Base-by-base conservation (phyloP, 2,113 vertebrate species). In the Serilophus lunatus region DNA sequence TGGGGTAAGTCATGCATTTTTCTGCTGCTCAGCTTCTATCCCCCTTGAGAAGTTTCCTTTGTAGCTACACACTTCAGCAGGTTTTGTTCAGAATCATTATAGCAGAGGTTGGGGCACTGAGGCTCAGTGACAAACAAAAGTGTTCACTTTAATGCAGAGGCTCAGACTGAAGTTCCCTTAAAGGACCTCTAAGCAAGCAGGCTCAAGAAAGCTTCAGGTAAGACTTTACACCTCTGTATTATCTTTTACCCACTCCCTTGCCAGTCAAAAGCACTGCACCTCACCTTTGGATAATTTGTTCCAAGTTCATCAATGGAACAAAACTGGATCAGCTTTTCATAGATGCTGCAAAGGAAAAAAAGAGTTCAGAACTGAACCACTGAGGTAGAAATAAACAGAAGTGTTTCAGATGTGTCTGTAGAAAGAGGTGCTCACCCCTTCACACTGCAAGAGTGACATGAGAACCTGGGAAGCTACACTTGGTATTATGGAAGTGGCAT, bases 251-350 rank as follows among this genome's bases (percentile, higher is more conserved):
- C n/a, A 14, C 26, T 63, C 29, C 38, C 33, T 47, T 57, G 9
- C 42, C 59, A 92, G 42, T 2, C 19, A 29, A 6, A 79, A 72
- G 26, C 11, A 49, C 17, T 24, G 18, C 31, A 42, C n/a, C 95
- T 97, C 78, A 99, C 98, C 98, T 99, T 99, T 18, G 99, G 99
- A 87, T 99, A 99, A 97, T 99, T 99, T 4, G 99, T 99, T 91
- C 99, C 99, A 0, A 99, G 98, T 89, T 99, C 99, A 76, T 99
- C 99, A 36, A 99, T 99, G 6, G 98, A 97, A 93, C 99, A 99
- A 96, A 98, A 99, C 97, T 99, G 99, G 96, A 99, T 99, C 80
- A 99, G 98, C 90, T 99, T 99, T 95, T 99, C 99, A 49, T 99
- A 99, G 96, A 99, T 99, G 96, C 99, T 99, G 93, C 64, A 98